Evolutionary conservation across 2,888 invertebrate genomes (phyloP), one percentile per base, ranked within the genome.

Genomic region (Bombylius major): DNA sequence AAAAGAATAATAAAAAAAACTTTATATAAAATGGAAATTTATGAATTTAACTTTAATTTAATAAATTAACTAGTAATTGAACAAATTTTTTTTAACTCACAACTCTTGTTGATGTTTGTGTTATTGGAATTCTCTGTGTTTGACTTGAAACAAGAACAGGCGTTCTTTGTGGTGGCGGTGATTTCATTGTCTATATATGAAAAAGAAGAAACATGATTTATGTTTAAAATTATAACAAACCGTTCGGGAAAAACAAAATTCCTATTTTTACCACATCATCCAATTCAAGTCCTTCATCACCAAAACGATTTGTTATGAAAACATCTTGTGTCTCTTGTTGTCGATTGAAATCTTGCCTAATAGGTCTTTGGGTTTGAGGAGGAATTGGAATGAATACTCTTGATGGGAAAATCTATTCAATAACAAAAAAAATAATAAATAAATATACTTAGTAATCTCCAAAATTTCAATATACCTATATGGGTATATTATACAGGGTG

Each of bases 291-390:
- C 47, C 42, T 49, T 49, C 52, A 53, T 55, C 55, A 8, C 45
- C 59, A 49, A 59, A 59, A 36, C 59, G 55, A 45, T 47, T 59
- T 23, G 33, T 49, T 32, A 59, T 54, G 13, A 55, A 52, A 14
- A 33, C 42, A 33, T 45, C 47, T 34, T 56, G 53, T 23, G 44
- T 44, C 12, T 12, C 31, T 47, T 49, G 47, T 50, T 47, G 49
- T 4, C 13, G 36, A 14, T 51, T 49, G 5, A 46, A 12, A 46
- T 59, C 54, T 53, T 56, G 56, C 34, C 56, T 51, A n/a, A 46
- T 53, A 45, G 59, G 56, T 36, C 59, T 54, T 53, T 42, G 55
- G 9, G 58, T 56, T 31, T 31, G 8, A n/a, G 33, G n/a, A 23
- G 51, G 44, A 13, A 7, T 46, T 42, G 51, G 44, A 13, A 7